Base-by-base conservation (phyloP, 1,140 invertebrate genomes). In the Eueides isabella region DNA sequence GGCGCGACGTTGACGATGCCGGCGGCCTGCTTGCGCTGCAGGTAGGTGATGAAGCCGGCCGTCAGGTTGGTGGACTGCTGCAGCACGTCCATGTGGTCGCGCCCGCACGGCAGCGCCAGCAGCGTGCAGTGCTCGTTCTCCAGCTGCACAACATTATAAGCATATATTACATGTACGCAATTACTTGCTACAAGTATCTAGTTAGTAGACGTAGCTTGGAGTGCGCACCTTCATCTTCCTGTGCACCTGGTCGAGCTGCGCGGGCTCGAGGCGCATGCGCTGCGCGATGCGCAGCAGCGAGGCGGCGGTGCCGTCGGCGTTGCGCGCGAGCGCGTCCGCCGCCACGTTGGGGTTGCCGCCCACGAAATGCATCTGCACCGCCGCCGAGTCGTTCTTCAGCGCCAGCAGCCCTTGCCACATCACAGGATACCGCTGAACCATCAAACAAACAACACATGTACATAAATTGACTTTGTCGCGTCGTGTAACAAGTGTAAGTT, bases 361-460 rank as follows among this genome's bases (percentile, higher is more conserved):
- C 31, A 99, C 97, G 92, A 98, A 98, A 92, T 99, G 98, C 98
- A 99, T 99, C 93, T 99, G 98, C 11, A 99, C 98, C 26, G 97
- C 97, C 4, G 98, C 98, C 81, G 97, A 97, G 90, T 99, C 98
- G 91, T 98, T 99, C 91, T 99, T 99, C 35, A 99, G 93, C 0
- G 97, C 98, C 77, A 99, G 90, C 38, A 98, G 90, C 1, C 98
- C 98, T 94, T 99, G 98, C 98, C 98, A 99, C 96, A 99, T 97
- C 30, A 99, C 96, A 1, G 98, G 97, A 92, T 98, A 98, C 31
- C 97, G 95, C 95, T 97, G 48, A 19, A 44, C n/a, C 16, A 19
- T 5, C 41, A 44, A 44, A 44, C 1, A 44, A 33, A 33, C 9
- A 33, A 33, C 7, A 33, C 31, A 1, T 33, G 7, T 33, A 33